phyloP scores from a whole-genome alignment of 1,140 invertebrate genomes.

The Chrysopa pallens region DNA sequence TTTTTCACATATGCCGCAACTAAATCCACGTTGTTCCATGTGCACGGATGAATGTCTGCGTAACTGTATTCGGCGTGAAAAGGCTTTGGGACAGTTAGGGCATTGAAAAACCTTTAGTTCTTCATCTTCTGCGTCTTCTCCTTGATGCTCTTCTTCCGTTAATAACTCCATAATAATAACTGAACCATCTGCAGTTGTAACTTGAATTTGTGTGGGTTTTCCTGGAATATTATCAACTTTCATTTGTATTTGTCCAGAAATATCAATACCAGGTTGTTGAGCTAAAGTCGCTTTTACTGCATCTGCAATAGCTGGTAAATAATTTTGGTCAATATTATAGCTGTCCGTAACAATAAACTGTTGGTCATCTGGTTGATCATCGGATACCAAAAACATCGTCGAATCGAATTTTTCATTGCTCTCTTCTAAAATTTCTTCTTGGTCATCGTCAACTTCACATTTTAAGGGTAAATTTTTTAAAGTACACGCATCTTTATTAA shows the following conservation, averaged over 20 bases:
- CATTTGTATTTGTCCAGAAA: constrained; percentile 18
- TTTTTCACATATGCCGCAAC: constrained; percentile 52
- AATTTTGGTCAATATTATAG: constrained; percentile 12
- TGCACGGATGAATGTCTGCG: constrained; percentile 41
- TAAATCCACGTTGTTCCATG: constrained; percentile 35
- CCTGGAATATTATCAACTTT: constrained; percentile 19
- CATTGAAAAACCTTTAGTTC: constrained; percentile 36
- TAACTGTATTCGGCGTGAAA: constrained; percentile 33
- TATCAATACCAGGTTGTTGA: constrained; percentile 17
- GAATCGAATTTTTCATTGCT: neutral
- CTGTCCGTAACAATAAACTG: neutral
- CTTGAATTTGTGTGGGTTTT: constrained; percentile 22
- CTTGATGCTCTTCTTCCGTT: constrained; percentile 18
- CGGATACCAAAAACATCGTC: constrained; percentile 1
- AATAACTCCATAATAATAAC: constrained; percentile 24
- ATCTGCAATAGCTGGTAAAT: constrained; percentile 19
- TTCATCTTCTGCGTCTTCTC: constrained; percentile 18
- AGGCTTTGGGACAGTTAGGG: constrained; percentile 35
- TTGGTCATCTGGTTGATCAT: neutral
- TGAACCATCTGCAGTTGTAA: constrained; percentile 24
- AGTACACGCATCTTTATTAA: constrained; percentile 18
- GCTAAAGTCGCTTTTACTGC: constrained; percentile 21
- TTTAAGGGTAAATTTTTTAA: constrained; percentile 11
- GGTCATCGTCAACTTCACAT: constrained; percentile 8
- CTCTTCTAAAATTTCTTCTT: constrained; percentile 7